Conservation (phyloP, 2,113 vertebrate genomes). For the Mesitornis unicolor region DNA sequence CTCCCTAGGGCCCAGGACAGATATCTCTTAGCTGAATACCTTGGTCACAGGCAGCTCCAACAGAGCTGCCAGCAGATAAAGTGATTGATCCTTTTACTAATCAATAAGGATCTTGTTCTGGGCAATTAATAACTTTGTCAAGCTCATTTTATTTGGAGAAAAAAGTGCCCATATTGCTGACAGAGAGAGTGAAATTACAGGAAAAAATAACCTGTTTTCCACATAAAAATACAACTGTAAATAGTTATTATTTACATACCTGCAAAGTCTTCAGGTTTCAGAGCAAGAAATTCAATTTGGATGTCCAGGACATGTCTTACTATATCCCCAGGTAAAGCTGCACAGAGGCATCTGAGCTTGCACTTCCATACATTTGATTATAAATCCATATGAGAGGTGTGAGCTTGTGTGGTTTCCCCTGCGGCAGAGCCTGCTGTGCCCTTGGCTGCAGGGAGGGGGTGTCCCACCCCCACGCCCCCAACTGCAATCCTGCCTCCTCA, state of each 20-base stretch:
- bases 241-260: neutral
- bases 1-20: neutral
- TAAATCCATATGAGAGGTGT: accelerated
- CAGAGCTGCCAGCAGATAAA: neutral
- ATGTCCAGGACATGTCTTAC: accelerated
- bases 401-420: no score
- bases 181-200: neutral
- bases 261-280: neutral
- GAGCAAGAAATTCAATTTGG: neutral
- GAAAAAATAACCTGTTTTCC: accelerated
- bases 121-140: constrained; percentile 24
- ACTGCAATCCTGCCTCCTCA: no score
- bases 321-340: neutral
- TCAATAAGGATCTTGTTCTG: constrained; percentile 30
- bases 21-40: neutral
- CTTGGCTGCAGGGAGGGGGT: accelerated
- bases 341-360: accelerated
- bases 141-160: neutral
- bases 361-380: accelerated
- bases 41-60: neutral
- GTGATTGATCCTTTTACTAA: neutral
- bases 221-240: neutral
- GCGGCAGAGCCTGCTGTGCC: no score
- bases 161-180: neutral
- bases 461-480: no score